Conservation (phyloP, 2,113 vertebrate species). For the Platysternon megacephalum region DNA sequence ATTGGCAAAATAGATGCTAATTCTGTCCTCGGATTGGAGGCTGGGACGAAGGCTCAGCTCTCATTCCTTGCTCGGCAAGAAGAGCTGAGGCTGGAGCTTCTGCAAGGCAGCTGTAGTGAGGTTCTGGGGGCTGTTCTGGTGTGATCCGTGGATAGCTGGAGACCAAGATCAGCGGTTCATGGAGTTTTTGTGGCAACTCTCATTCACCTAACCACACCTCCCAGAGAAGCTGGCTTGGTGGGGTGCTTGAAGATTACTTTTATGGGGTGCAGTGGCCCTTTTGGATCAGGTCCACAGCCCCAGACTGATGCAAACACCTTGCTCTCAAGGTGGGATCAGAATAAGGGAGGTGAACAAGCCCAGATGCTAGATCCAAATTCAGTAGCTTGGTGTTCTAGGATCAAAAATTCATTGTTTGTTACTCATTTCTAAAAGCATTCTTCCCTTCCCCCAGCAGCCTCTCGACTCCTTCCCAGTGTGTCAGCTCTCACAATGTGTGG, state of each 20-base stretch:
- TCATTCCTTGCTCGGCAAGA: neutral
- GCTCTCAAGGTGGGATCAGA: rapidly evolving
- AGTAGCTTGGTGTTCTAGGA: neutral
- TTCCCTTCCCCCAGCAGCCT: neutral
- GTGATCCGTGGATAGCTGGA: neutral
- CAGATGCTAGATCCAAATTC: neutral
- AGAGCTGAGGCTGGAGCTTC: rapidly evolving
- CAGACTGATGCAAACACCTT: neutral
- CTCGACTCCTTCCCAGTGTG: too few relatives aligned
- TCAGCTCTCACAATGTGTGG: neutral
- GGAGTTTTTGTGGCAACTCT: neutral
- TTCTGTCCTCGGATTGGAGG: neutral
- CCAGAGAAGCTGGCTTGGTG: neutral
- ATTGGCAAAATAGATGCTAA: neutral
- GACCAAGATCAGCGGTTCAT: neutral
- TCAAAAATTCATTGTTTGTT: neutral
- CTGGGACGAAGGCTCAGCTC: neutral
- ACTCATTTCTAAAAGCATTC: neutral
- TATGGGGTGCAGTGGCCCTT: neutral
- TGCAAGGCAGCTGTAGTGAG: neutral
- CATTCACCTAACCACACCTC: neutral
- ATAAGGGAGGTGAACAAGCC: neutral
- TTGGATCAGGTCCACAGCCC: neutral
- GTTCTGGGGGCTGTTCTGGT: neutral
- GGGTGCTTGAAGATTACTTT: neutral